phyloP scores from a whole-genome alignment of 2,797 vertebrate species.

The Neosilurus hyrtlii region DNA sequence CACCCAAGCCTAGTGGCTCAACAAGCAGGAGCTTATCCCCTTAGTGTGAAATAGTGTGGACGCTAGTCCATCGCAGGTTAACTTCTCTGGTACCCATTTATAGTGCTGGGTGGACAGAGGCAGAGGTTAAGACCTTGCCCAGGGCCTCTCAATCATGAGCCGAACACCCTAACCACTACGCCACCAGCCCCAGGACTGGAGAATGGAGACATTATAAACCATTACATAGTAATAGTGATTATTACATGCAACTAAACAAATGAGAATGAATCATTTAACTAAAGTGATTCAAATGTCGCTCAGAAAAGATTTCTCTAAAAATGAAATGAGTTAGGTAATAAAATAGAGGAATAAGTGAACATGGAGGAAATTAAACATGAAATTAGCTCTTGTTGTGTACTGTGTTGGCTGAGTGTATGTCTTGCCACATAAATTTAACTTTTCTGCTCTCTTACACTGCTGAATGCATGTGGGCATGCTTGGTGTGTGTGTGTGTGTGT shows the following conservation, averaged over 20 bases:
- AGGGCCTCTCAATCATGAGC: no score
- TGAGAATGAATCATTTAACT: background rate
- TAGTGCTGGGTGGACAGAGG: no score
- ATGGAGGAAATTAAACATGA: conserved; percentile 15
- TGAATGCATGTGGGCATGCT: conserved; percentile 61
- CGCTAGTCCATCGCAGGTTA: no score
- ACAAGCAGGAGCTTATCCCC: no score
- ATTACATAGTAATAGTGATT: no score
- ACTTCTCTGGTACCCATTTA: no score
- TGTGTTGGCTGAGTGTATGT: conserved; percentile 44
- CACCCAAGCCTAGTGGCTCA: no score
- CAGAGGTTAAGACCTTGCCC: no score
- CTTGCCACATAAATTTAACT: conserved; percentile 58
- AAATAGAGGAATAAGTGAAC: background rate
- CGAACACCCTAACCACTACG: no score
- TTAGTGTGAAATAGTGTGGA: no score
- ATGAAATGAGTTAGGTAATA: background rate
- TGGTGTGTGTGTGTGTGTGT: conserved; percentile 67
- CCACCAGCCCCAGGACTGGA: no score
- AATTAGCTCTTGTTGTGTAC: conserved; percentile 47
- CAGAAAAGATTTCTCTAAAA: background rate
- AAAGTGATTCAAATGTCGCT: background rate
- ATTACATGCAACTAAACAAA: background rate
- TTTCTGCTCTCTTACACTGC: conserved; percentile 50
- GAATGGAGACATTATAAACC: no score